Percentiles rank a stretch among this genome's conserved stretches.
These are phyloP conservation scores for Tenthredo scrophulariae DNA, from an alignment of 2,888 invertebrate species.

Conservation along the genomic window DNA sequence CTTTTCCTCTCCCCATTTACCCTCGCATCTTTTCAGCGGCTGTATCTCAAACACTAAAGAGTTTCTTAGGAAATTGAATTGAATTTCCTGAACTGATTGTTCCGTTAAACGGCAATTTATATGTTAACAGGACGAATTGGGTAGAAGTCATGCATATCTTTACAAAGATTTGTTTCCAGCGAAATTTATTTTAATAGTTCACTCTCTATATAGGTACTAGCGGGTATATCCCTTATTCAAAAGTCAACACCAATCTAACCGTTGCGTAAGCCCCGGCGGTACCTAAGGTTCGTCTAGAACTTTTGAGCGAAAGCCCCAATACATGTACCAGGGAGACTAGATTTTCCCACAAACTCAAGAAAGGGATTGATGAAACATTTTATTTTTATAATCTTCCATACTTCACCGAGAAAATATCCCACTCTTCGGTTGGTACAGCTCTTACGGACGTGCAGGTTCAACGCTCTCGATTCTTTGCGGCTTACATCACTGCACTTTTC, in stretches of 20 bases:
- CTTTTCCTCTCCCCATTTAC: conserved; percentile 60
- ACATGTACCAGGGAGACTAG: background rate
- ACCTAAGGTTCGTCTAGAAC: background rate
- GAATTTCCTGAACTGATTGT: conserved; percentile 71
- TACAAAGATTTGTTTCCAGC: conserved; percentile 59
- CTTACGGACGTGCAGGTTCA: background rate
- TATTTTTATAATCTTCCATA: background rate
- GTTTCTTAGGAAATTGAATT: conserved; percentile 75
- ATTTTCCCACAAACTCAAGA: background rate
- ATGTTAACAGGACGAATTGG: conserved; percentile 75
- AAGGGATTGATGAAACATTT: background rate
- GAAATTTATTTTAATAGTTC: conserved; percentile 54
- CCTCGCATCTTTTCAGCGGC: conserved; percentile 67
- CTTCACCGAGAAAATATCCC: background rate
- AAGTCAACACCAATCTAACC: conserved; percentile 7
- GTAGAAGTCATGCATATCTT: conserved; percentile 74
- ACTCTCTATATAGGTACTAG: conserved; percentile 5
- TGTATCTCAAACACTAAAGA: conserved; percentile 74
- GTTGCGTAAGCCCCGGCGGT: background rate
- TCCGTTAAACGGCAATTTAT: conserved; percentile 75
- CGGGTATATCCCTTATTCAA: conserved; percentile 12
- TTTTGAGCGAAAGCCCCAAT: background rate
- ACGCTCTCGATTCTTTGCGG: conserved; percentile 4
- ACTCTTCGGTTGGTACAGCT: background rate
- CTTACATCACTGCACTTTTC: conserved; percentile 33